Percentiles rank a stretch among this genome's conserved stretches.
Evolutionary conservation across 2,888 invertebrate genomes (phyloP).

Genomic region (Dioctria rufipes): DNA sequence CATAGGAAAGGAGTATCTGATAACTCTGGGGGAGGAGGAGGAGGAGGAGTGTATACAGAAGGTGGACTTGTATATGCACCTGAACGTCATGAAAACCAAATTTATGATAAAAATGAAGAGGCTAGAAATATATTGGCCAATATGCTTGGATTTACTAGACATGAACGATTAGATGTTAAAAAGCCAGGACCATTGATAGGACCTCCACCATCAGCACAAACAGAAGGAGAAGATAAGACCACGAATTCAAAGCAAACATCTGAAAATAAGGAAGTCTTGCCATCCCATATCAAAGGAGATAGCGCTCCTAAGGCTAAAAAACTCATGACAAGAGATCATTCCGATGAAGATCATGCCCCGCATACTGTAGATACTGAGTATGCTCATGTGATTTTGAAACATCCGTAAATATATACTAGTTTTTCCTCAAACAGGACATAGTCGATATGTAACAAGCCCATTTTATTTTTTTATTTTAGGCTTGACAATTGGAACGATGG

Average conservation of each 20-base stretch:
- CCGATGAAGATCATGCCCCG: slow-evolving; percentile 74
- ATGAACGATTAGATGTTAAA: slow-evolving; percentile 92
- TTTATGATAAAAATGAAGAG: slow-evolving; percentile 69
- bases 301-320: slow-evolving; percentile 67
- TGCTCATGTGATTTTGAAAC: slow-evolving; percentile 84
- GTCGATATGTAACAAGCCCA: neutral
- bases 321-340: slow-evolving; percentile 69
- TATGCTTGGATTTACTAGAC: slow-evolving; percentile 87
- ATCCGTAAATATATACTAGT: slow-evolving; percentile 74
- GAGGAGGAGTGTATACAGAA: slow-evolving; percentile 74
- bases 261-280: slow-evolving; percentile 68
- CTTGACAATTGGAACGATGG: slow-evolving; percentile 82
- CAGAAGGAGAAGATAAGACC: slow-evolving; percentile 59
- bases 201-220: slow-evolving; percentile 64
- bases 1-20: slow-evolving; percentile 39
- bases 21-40: slow-evolving; percentile 60
- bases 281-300: slow-evolving; percentile 67
- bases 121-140: slow-evolving; percentile 76
- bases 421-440: too few relatives aligned
- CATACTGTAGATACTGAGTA: slow-evolving; percentile 83
- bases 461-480: slow-evolving; percentile 66
- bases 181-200: slow-evolving; percentile 89
- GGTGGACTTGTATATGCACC: slow-evolving; percentile 75
- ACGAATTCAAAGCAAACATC: slow-evolving; percentile 45
- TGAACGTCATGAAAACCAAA: slow-evolving; percentile 62